A percentile compares a stretch with the other conserved stretches of the same genome.
Conservation (phyloP, 2,888 invertebrate genomes). For the Xestia xanthographa region DNA sequence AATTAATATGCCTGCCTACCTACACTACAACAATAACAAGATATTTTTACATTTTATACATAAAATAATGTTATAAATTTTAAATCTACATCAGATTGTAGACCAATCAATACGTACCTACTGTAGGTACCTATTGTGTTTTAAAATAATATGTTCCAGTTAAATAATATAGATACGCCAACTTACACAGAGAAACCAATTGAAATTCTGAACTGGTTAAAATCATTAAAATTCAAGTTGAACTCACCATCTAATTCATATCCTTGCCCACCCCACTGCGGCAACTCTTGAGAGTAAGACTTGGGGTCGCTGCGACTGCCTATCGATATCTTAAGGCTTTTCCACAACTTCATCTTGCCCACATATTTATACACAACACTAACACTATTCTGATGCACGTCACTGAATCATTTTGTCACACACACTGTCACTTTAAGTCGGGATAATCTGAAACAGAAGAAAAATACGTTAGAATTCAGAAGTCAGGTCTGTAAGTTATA, state of each 20-base stretch:
- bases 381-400: conserved; percentile 68
- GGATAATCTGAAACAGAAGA: conserved; percentile 63
- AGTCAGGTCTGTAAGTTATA: no score
- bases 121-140: no score
- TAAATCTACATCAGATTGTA: no score
- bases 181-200: no score
- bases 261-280: conserved; percentile 86
- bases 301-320: conserved; percentile 85
- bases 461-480: conserved; percentile 38
- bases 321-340: conserved; percentile 88
- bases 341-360: conserved; percentile 89
- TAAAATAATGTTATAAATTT: no score
- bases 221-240: neutral
- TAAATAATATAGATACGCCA: no score
- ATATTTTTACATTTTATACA: neutral
- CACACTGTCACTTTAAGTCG: conserved; percentile 67
- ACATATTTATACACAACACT: conserved; percentile 80
- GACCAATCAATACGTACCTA: no score
- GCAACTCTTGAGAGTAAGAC: conserved; percentile 82
- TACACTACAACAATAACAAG: neutral
- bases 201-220: neutral
- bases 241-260: conserved; percentile 86
- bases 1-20: no score
- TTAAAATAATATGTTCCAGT: neutral
- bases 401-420: conserved; percentile 70